Base-by-base conservation (phyloP, 2,113 vertebrate species). In the Abramis brama region DNA sequence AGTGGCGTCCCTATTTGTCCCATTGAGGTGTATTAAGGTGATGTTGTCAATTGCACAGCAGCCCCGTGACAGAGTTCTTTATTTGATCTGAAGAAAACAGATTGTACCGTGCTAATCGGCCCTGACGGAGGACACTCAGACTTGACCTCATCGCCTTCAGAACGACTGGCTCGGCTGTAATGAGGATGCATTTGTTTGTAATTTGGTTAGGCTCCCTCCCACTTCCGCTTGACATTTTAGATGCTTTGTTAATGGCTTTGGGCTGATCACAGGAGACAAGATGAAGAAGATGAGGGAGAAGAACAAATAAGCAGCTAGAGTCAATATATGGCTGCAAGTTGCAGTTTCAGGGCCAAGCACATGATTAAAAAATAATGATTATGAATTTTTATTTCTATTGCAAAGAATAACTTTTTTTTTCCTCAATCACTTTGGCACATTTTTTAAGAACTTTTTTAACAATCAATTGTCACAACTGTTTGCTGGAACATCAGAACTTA, bases 111-210 rank as follows among this genome's bases (percentile, higher is more conserved):
- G 75, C 60, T 87, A 68, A 79, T 25, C 79, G 79, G 21, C 60
- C 79, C 81, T 60, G 60, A 87, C 39, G 78, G 77, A 76, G 87
- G 81, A 85, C 84, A 85, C 84, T 81, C 85, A 84, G 88, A 78
- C 62, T 91, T 88, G 86, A 92, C 86, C 86, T 90, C 88, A 90
- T 92, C 86, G 81, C 25, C 79, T 36, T 30, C 15, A 30, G 52
- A 83, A 45, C 76, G 71, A 86, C 83, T 88, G 79, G 85, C 66
- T 84, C 75, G 82, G 84, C 71, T 88, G 82, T 91, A 90, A 91
- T 88, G 78, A 84, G 82, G 76, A 86, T 91, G 87, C 90, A 92
- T 93, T 92, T 89, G 62, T 77, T 21, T n/a, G 9, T 92, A 94
- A 94, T 88, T 60, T 86, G 74, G 83, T 93, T 93, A 93, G 62